phyloP scores from a whole-genome alignment of 2,888 invertebrate genomes.

The Nymphalis c-album region DNA sequence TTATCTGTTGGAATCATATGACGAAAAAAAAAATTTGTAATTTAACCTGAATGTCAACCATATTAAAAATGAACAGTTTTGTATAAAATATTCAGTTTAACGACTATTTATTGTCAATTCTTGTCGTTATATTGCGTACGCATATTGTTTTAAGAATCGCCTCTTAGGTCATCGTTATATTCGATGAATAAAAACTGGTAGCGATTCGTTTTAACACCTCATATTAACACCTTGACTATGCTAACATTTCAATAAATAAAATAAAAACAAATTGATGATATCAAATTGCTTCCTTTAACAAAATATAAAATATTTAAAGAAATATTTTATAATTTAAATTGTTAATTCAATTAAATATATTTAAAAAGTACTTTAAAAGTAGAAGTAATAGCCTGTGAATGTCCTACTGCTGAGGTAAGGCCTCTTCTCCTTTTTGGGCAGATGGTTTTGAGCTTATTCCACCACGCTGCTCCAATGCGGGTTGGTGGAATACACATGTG shows the following conservation, averaged over 20 bases:
- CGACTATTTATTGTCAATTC: conserved; percentile 1
- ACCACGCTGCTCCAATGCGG: too few species aligned
- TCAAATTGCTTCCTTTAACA: too few species aligned
- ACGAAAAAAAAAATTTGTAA: not conserved
- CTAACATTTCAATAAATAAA: not conserved
- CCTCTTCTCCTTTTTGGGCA: too few species aligned
- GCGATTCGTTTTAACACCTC: not conserved
- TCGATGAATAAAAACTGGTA: not conserved
- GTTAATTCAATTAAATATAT: too few species aligned
- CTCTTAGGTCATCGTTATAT: conserved; percentile 7
- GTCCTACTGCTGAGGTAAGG: too few species aligned
- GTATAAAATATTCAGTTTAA: conserved; percentile 3
- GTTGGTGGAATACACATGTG: too few species aligned
- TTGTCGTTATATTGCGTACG: not conserved
- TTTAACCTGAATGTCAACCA: conserved; percentile 4
- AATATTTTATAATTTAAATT: too few species aligned
- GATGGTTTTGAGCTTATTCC: too few species aligned
- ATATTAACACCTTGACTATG: not conserved
- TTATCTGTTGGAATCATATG: not conserved
- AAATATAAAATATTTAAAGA: too few species aligned
- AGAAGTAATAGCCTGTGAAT: too few species aligned
- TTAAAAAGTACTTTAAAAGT: too few species aligned
- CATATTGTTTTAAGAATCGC: conserved; percentile 5
- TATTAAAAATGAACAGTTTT: conserved; percentile 1
- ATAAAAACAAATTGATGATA: not conserved